Evolutionary conservation across 1,140 invertebrate genomes (phyloP), one percentile per base, ranked within the genome.

Genomic region (Leptoteleia sp.): DNA sequence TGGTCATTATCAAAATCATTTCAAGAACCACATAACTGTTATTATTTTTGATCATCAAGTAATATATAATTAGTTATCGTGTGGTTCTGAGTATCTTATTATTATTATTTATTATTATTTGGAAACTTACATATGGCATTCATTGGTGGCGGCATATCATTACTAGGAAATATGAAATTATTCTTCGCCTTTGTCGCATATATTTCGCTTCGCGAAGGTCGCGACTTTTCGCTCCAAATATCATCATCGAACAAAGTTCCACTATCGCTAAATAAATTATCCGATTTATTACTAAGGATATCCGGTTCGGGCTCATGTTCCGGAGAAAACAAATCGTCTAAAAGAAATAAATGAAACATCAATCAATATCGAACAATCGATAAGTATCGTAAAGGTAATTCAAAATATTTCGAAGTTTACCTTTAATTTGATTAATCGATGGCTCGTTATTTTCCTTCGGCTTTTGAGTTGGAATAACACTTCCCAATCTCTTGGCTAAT

Each of bases 401-500:
- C n/a, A n/a, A n/a, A n/a, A n/a, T n/a, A n/a, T n/a, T 42, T 9
- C 11, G 1, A 45, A 27, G 57, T 15, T 11, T 83, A 85, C 87
- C 86, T 83, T 87, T 82, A 4, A 73, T 64, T 65, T 77, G 73
- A 83, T 85, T 89, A 17, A 85, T 81, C 6, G 84, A 82, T 25
- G 84, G 43, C 27, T 87, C 82, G 35, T 62, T 82, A 2, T 40
- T 42, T 50, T 89, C 84, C 33, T 83, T 76, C 3, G 54, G 71
- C 54, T 84, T 88, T 19, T 84, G 72, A 40, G 50, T 12, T 35
- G 86, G 86, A 16, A 89, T 47, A 38, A 90, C 90, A 47, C 85
- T 91, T 6, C 90, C 91, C 2, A 93, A 82, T 79, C 92, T 90
- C 33, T 91, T 90, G 1, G 92, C 91, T 40, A 93, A 83, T 78